phyloP scores from a whole-genome alignment of 2,797 vertebrate species.

The Tapera naevia region DNA sequence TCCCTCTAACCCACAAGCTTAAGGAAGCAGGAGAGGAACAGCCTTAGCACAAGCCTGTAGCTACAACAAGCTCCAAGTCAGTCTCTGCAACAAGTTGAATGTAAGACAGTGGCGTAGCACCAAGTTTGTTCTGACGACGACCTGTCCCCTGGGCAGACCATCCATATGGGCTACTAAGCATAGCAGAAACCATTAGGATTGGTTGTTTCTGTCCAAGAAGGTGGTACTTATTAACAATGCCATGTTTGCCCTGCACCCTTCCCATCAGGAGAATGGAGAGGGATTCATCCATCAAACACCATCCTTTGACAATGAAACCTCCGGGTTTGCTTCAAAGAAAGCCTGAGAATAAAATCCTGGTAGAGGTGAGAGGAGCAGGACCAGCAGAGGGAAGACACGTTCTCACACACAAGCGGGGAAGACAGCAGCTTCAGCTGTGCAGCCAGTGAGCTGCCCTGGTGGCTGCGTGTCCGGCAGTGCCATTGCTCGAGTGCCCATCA shows the following conservation, averaged over 20 bases:
- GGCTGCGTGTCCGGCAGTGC: background rate
- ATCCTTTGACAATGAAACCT: background rate
- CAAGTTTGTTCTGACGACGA: background rate
- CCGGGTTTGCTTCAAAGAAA: background rate
- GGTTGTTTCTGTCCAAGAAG: background rate
- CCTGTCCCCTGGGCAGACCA: background rate
- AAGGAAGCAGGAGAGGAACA: background rate
- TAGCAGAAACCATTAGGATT: background rate
- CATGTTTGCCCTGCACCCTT: background rate
- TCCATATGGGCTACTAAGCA: background rate
- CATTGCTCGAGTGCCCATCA: rapidly evolving
- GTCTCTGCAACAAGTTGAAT: background rate
- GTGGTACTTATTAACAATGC: background rate
- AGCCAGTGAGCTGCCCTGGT: background rate
- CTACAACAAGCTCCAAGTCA: background rate
- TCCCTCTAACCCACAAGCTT: background rate
- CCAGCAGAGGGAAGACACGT: background rate
- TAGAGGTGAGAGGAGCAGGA: background rate
- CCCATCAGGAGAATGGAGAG: background rate
- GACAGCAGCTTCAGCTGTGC: rapidly evolving
- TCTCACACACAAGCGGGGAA: background rate
- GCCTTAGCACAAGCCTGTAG: background rate
- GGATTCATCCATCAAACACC: background rate
- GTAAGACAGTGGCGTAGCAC: background rate
- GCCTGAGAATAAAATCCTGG: background rate